These are phyloP conservation scores for Ophthalmotilapia sp. DNA, from an alignment of 2,113 vertebrate genomes.

Conservation along the genomic window DNA sequence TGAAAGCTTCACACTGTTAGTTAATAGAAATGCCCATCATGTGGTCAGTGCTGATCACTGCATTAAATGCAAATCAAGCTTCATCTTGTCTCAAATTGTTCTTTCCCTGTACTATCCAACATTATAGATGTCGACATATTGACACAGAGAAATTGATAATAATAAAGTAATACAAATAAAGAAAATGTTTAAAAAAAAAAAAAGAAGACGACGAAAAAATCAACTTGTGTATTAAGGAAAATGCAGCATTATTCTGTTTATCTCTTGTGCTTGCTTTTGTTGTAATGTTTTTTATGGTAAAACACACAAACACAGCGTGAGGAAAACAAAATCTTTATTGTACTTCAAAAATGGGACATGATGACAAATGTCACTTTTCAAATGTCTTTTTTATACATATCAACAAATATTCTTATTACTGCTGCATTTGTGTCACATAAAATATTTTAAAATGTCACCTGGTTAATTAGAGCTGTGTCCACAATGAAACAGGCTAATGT, in stretches of 20 bases:
- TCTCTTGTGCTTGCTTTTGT: not conserved
- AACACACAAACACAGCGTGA: not conserved
- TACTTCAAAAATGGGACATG: too few species aligned
- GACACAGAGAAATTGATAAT: not conserved
- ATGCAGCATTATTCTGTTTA: not conserved
- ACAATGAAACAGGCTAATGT: not conserved
- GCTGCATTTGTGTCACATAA: not conserved
- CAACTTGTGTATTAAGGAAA: not conserved
- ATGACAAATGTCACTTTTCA: too few species aligned
- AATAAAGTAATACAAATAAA: fast-evolving
- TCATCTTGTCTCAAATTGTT: fast-evolving
- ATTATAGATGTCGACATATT: too few species aligned
- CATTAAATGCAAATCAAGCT: not conserved
- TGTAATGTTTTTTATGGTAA: not conserved
- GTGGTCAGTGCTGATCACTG: not conserved
- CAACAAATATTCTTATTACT: not conserved
- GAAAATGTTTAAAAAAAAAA: fast-evolving
- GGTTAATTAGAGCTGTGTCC: fast-evolving
- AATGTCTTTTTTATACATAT: not conserved
- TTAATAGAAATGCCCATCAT: not conserved
- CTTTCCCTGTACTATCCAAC: not conserved
- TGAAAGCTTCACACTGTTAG: not conserved
- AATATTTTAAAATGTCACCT: not conserved
- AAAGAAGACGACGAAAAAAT: fast-evolving
- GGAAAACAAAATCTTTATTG: too few species aligned